Base-by-base conservation (phyloP, 2,797 vertebrate genomes). In the Heliangelus exortis region DNA sequence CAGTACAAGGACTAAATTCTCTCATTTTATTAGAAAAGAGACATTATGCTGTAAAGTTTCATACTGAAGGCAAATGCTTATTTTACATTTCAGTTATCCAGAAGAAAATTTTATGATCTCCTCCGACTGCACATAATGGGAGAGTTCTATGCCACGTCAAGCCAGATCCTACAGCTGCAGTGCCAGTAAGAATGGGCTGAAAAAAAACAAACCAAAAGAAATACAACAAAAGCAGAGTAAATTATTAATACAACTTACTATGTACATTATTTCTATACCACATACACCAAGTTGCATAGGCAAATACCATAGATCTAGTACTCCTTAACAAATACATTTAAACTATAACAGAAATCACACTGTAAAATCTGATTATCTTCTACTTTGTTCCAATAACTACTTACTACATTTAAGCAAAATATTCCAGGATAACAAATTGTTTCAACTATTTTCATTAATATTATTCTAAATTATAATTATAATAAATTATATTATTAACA, bases 61-160 rank as follows among this genome's bases (percentile, higher is more conserved):
- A 84, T 65, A 66, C 6, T 55, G 55, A 92, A 74, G 62, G 23
- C 66, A 95, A 91, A 92, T 45, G 12, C n/a, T 92, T 92, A 58
- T 77, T 92, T 98, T 96, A 99, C 98, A 99, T 99, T 97, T 99
- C 99, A 12, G 99, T 99, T 97, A 99, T 97, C 99, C 99, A 99
- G 91, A 99, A 99, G 68, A 98, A 98, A 66, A 99, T 98, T 95
- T 99, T 99, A 97, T 98, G 98, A 96, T 99, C 99, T 67, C 99
- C 98, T 62, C 99, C 99, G 0, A 99, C 97, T 77, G 98, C 99
- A 78, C 99, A 99, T 39, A 99, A 97, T 7, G 99, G 99, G 72
- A 99, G 98, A 17, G 98, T 99, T 94, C 98, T 98, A 61, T 99
- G 99, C 99, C 99, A 99, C 86, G 99, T 99, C 83, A 99, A 98